Evolutionary conservation across 2,113 vertebrate genomes (phyloP), one percentile per base, ranked within the genome.

Genomic region (Embiotoca jacksoni): DNA sequence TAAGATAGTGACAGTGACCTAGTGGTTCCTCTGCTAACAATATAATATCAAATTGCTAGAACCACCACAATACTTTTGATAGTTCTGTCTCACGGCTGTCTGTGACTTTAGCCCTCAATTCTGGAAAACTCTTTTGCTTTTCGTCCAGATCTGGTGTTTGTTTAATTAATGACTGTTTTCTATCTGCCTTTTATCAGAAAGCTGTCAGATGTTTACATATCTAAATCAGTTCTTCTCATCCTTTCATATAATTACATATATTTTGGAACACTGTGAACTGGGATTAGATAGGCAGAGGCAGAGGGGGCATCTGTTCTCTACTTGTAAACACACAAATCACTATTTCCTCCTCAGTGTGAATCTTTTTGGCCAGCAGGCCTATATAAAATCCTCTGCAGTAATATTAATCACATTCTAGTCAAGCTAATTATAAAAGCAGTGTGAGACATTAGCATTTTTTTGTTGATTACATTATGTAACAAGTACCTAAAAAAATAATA

Each of bases 311-410:
- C 37, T 23, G 14, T n/a, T 41, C 6, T n/a, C 36, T 58, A 15
- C 58, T 13, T 10, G 14, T 67, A 59, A 76, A 59, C 46, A 75
- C 30, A 32, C 23, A 44, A 10, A 33, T 52, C 31, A n/a, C 7
- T 35, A 2, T 33, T 60, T 68, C 44, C 49, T 9, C 23, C 15
- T 31, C 7, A 16, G 36, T n/a, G 50, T 31, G 9, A 36, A 30
- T 47, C 8, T 7, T 16, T 16, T 55, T 16, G 55, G 31, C 2
- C 7, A 23, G 46, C 0, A 3, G 31, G 16, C 3, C 36, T 53
- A 46, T 8, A 13, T 66, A 15, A 10, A 7, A 39, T 41, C 23
- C 11, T 58, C n/a, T 53, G 32, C 14, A 64, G 16, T 31, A 23
- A 60, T 2, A 0, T 5, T n/a, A 35, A 75, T 54, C 49, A 39